Evolutionary conservation across 2,888 invertebrate genomes (phyloP).

Genomic region (Drosophila aldrichi): DNA sequence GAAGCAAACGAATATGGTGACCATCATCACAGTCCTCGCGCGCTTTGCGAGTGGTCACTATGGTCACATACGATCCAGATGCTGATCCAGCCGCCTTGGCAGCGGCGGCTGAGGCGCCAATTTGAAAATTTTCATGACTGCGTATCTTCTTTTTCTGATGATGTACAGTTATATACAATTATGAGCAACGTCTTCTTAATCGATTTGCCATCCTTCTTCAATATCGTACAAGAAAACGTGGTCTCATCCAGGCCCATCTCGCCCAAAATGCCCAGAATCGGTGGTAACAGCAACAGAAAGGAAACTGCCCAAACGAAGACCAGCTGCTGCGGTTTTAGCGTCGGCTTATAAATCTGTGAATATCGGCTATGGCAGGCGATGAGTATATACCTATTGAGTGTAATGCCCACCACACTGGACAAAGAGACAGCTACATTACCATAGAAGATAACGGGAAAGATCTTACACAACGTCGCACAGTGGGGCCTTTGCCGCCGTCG

Average conservation of each 20-base stretch:
- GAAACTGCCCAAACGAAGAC: constrained; percentile 92
- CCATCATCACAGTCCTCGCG: constrained; percentile 94
- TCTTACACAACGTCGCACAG: too few species aligned
- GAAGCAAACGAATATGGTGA: constrained; percentile 94
- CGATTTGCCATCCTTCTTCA: constrained; percentile 91
- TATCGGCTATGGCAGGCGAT: constrained; percentile 93
- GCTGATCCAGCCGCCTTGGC: constrained; percentile 47
- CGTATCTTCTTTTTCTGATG: constrained; percentile 90
- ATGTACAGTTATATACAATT: constrained; percentile 92
- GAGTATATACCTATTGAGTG: constrained; percentile 93
- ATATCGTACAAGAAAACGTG: constrained; percentile 95
- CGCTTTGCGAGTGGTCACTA: constrained; percentile 69
- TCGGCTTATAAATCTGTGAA: constrained; percentile 90
- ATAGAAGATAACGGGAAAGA: constrained; percentile 95
- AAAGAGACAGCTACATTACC: constrained; percentile 95
- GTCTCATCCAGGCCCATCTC: constrained; percentile 91
- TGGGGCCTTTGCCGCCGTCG: too few species aligned
- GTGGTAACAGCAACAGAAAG: constrained; percentile 91
- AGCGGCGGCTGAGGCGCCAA: constrained; percentile 65
- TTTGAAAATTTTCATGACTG: constrained; percentile 87
- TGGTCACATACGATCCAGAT: constrained; percentile 83
- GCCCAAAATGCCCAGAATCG: constrained; percentile 93
- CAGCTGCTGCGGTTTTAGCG: constrained; percentile 92
- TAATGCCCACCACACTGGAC: constrained; percentile 95
- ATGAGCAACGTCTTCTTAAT: constrained; percentile 94